Evolutionary conservation across 2,888 invertebrate genomes (phyloP).

Genomic region (Mycogona germanica): DNA sequence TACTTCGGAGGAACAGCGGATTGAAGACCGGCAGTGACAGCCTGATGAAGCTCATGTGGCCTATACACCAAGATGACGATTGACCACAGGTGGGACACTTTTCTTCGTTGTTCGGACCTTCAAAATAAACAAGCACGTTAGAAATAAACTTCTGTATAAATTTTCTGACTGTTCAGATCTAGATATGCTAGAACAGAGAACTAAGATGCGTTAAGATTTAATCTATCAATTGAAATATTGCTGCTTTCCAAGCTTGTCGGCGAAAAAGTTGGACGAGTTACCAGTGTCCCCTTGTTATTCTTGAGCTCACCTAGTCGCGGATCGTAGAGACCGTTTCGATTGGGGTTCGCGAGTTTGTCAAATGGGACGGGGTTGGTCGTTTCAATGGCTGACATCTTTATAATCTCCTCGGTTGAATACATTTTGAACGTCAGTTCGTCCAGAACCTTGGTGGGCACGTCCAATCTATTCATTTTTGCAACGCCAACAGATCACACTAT

Average conservation of each 20-base stretch:
- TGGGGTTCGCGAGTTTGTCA: slow-evolving; percentile 68
- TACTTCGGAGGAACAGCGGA: slow-evolving; percentile 68
- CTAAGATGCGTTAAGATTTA: too few relatives aligned
- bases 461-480: too few relatives aligned
- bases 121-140: neutral
- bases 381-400: slow-evolving; percentile 64
- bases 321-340: slow-evolving; percentile 83
- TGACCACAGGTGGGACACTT: slow-evolving; percentile 69
- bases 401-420: slow-evolving; percentile 62
- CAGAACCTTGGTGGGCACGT: neutral
- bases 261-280: too few relatives aligned
- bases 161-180: too few relatives aligned
- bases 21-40: slow-evolving; percentile 79
- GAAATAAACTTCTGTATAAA: too few relatives aligned
- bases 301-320: slow-evolving; percentile 37
- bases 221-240: too few relatives aligned
- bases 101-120: slow-evolving; percentile 42
- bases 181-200: too few relatives aligned
- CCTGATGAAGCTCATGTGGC: slow-evolving; percentile 91
- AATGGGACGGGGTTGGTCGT: slow-evolving; percentile 65
- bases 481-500: too few relatives aligned
- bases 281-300: too few relatives aligned
- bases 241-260: neutral
- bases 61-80: slow-evolving; percentile 56
- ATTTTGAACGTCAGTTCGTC: slow-evolving; percentile 48